Percentiles rank a stretch among this genome's conserved stretches.
Conservation (phyloP, 2,888 invertebrate species). For the Coelopa pilipes region DNA sequence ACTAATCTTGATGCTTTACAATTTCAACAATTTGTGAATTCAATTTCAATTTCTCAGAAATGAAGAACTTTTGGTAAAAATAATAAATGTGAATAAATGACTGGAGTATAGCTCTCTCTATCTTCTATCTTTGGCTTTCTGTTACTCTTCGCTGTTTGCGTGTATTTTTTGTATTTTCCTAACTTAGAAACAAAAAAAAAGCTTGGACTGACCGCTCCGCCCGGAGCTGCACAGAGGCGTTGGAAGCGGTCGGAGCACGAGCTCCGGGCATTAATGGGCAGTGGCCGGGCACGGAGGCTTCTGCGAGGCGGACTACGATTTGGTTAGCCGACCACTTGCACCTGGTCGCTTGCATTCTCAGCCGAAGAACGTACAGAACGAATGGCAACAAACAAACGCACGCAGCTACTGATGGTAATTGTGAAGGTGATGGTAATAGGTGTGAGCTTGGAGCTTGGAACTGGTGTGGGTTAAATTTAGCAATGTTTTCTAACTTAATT, state of each 20-base stretch:
- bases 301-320: too few relatives aligned
- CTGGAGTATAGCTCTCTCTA: neutral
- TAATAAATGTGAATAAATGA: neutral
- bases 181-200: neutral
- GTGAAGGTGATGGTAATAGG: too few relatives aligned
- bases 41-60: neutral
- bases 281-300: neutral
- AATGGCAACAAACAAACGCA: slow-evolving; percentile 8
- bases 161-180: slow-evolving; percentile 44
- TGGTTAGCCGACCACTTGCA: neutral
- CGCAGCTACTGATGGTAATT: slow-evolving; percentile 37
- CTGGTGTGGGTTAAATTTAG: slow-evolving; percentile 26
- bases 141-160: slow-evolving; percentile 52
- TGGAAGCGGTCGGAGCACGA: too few relatives aligned
- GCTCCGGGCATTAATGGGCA: neutral
- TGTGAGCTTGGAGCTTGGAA: too few relatives aligned
- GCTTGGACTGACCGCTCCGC: too few relatives aligned
- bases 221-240: too few relatives aligned
- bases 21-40: slow-evolving; percentile 19
- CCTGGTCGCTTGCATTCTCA: neutral
- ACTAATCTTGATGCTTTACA: slow-evolving; percentile 30
- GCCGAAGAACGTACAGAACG: slow-evolving; percentile 6
- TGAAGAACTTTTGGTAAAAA: slow-evolving; percentile 21
- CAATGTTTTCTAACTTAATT: slow-evolving; percentile 27
- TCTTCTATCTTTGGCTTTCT: slow-evolving; percentile 11